phyloP scores from a whole-genome alignment of 2,113 vertebrate species.

The Rattus norvegicus region DNA sequence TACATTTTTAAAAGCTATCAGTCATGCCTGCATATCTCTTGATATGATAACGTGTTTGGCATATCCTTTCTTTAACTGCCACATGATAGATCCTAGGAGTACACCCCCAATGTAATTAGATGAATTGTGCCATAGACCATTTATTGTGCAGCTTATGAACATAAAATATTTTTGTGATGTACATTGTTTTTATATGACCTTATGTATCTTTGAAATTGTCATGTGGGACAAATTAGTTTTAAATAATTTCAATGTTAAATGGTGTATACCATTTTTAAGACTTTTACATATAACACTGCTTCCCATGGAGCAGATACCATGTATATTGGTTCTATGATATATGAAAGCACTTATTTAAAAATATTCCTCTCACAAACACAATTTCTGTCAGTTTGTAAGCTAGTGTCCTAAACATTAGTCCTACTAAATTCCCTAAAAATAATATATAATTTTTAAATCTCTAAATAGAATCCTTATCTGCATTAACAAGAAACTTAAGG shows the following conservation, averaged over 20 bases:
- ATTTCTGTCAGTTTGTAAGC: neutral
- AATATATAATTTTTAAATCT: neutral
- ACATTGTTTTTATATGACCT: neutral
- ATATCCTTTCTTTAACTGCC: neutral
- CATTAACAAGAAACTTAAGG: neutral
- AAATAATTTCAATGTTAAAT: neutral
- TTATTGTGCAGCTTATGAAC: constrained; percentile 8
- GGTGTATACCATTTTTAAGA: neutral
- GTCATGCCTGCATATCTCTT: neutral
- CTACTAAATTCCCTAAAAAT: neutral
- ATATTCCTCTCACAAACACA: neutral
- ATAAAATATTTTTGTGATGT: neutral
- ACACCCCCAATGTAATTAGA: neutral
- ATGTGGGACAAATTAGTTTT: neutral
- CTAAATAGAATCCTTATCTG: neutral
- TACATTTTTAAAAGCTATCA: neutral
- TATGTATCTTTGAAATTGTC: neutral
- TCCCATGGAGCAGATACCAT: neutral
- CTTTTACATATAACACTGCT: neutral
- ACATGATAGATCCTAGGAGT: neutral
- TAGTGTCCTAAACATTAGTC: neutral
- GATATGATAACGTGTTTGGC: neutral
- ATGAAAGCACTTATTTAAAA: neutral
- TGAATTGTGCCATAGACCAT: neutral
- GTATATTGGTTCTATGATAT: neutral